Percentiles rank a stretch among this genome's conserved stretches.
Evolutionary conservation across 2,888 invertebrate genomes (phyloP).

Genomic region (Biston betularia): DNA sequence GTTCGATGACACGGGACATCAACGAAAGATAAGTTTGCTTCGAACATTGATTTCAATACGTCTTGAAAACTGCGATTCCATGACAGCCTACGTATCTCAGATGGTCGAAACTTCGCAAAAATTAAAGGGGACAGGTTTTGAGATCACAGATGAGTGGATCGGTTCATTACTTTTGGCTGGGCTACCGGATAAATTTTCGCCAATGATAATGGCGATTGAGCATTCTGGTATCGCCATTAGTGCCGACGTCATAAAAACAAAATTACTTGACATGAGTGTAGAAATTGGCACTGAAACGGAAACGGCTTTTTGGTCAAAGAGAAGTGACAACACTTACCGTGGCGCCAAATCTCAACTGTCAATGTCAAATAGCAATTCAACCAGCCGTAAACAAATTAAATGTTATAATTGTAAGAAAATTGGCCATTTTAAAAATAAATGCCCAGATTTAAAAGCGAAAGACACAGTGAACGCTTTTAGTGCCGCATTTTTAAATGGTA

Average conservation of each 20-base stretch:
- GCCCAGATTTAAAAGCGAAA: background rate
- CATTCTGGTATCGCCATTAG: slow-evolving; percentile 1
- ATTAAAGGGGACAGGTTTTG: slow-evolving; percentile 9
- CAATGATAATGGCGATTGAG: no score
- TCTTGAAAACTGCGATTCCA: slow-evolving; percentile 16
- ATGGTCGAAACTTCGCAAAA: no score
- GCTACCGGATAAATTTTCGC: no score
- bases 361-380: slow-evolving; percentile 9
- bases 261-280: slow-evolving; percentile 6
- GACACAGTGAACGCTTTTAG: slow-evolving; percentile 7
- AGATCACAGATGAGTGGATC: no score
- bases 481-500: slow-evolving; percentile 9
- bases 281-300: background rate
- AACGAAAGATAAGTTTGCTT: slow-evolving; percentile 17
- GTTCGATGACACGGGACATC: slow-evolving; percentile 11
- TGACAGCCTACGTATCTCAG: slow-evolving; percentile 15
- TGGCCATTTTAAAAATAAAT: slow-evolving; percentile 8
- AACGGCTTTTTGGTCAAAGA: background rate
- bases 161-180: no score
- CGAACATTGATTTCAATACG: slow-evolving; percentile 14
- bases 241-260: slow-evolving; percentile 7
- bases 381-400: background rate
- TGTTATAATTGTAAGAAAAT: slow-evolving; percentile 10
- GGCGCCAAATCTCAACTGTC: background rate
- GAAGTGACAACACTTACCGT: slow-evolving; percentile 1